Conservation (phyloP, 1,140 invertebrate genomes). For the Trissolcus basalis region DNA sequence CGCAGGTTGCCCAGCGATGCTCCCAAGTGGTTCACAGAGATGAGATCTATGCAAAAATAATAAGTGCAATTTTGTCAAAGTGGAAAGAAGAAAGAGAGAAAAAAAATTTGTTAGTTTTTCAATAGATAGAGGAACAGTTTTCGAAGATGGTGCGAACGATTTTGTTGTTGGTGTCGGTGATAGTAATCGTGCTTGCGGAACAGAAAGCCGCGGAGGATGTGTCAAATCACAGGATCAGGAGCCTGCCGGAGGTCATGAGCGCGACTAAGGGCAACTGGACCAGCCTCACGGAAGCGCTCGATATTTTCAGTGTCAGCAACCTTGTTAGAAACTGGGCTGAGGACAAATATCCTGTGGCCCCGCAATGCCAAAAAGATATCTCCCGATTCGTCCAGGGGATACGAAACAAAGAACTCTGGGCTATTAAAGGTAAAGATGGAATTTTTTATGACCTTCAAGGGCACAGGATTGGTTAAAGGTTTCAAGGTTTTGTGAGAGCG, state of each 20-base stretch:
- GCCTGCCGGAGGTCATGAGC: slow-evolving; percentile 52
- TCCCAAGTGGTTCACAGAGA: neutral
- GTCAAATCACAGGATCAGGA: slow-evolving; percentile 53
- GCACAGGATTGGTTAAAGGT: too few species aligned
- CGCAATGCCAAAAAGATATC: slow-evolving; percentile 79
- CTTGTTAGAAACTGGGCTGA: slow-evolving; percentile 71
- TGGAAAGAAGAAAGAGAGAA: too few species aligned
- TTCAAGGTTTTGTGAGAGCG: too few species aligned
- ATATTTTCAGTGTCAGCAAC: slow-evolving; percentile 74
- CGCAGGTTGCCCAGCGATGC: slow-evolving; percentile 1
- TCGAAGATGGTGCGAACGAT: neutral
- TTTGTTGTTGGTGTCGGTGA: neutral
- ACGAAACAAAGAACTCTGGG: slow-evolving; percentile 80
- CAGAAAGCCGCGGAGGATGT: neutral
- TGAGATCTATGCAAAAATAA: too few species aligned
- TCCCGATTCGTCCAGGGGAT: slow-evolving; percentile 80
- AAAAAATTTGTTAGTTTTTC: too few species aligned
- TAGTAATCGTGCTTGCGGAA: neutral
- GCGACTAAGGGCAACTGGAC: slow-evolving; percentile 59
- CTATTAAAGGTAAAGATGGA: slow-evolving; percentile 83
- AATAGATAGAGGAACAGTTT: too few species aligned
- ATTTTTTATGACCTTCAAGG: too few species aligned
- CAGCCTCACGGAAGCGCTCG: slow-evolving; percentile 70
- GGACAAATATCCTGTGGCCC: slow-evolving; percentile 62
- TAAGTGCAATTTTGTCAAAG: neutral